These are phyloP conservation scores for Silurus asotus DNA, from an alignment of 2,113 vertebrate genomes.

Conservation along the genomic window DNA sequence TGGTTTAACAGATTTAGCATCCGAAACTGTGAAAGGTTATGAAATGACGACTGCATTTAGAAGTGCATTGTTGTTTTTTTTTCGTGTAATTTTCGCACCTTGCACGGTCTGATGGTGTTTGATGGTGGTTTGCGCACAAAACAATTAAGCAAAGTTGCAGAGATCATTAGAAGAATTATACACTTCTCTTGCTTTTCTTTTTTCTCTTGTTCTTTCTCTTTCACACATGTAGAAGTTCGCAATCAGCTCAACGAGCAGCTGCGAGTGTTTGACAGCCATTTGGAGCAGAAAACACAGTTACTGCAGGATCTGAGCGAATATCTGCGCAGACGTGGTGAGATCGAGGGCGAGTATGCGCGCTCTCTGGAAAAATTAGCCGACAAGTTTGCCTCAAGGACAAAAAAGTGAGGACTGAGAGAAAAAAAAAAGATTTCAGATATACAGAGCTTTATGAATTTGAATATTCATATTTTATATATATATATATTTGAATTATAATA, in stretches of 20 bases:
- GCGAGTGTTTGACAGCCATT: conserved; percentile 81
- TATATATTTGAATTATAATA: background rate
- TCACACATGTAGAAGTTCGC: conserved; percentile 75
- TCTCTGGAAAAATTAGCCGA: conserved; percentile 85
- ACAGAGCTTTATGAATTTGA: background rate
- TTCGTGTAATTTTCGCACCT: background rate
- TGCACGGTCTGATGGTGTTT: background rate
- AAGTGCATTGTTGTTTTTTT: background rate
- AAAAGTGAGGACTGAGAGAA: conserved; percentile 59
- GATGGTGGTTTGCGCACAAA: background rate
- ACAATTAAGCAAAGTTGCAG: background rate
- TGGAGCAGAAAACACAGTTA: conserved; percentile 81
- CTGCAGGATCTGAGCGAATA: conserved; percentile 84
- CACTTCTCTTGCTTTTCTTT: background rate
- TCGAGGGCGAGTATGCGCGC: conserved; percentile 84
- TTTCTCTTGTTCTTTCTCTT: background rate
- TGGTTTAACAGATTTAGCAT: background rate
- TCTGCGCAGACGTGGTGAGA: conserved; percentile 79
- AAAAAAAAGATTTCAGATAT: background rate
- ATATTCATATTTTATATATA: background rate
- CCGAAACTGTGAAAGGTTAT: background rate
- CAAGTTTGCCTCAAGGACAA: conserved; percentile 73
- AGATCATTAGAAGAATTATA: background rate
- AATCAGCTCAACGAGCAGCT: conserved; percentile 82
- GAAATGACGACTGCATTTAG: background rate